Conservation (phyloP, 2,888 invertebrate genomes). For the Metalampra italica region DNA sequence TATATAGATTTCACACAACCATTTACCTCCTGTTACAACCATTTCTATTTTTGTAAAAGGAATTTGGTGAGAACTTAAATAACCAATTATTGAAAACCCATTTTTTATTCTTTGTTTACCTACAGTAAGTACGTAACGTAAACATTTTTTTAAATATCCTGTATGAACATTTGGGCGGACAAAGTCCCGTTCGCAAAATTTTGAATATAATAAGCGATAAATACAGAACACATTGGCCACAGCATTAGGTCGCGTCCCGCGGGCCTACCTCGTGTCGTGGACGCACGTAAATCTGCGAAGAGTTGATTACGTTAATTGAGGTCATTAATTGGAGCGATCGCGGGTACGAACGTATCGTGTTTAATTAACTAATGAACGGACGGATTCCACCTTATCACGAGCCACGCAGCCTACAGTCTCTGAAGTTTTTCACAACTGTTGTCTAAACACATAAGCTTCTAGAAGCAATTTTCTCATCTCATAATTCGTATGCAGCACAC, state of each 20-base stretch:
- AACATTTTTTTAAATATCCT: not conserved
- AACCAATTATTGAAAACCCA: too few species aligned
- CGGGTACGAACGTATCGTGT: slow-evolving; percentile 65
- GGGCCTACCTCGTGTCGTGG: slow-evolving; percentile 13
- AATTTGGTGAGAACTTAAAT: too few species aligned
- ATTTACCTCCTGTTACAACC: too few species aligned
- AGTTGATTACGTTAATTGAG: slow-evolving; percentile 72
- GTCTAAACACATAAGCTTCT: slow-evolving; percentile 22
- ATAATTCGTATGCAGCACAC: slow-evolving; percentile 23
- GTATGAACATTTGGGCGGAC: too few species aligned
- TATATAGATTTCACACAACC: too few species aligned
- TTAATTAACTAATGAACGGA: slow-evolving; percentile 74
- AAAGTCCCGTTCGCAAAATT: too few species aligned
- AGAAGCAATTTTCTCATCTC: slow-evolving; percentile 31
- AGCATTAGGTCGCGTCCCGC: not conserved
- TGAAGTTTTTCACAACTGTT: slow-evolving; percentile 20
- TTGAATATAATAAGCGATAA: not conserved
- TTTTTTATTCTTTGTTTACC: too few species aligned
- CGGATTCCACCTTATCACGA: slow-evolving; percentile 20
- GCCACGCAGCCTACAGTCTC: slow-evolving; percentile 3
- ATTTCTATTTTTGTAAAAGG: too few species aligned
- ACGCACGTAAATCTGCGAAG: slow-evolving; percentile 60
- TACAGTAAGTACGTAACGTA: too few species aligned
- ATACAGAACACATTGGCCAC: not conserved
- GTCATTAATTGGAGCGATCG: slow-evolving; percentile 66